These are phyloP conservation scores for Anastrepha obliqua DNA, from an alignment of 1,140 invertebrate species.

Conservation along the genomic window DNA sequence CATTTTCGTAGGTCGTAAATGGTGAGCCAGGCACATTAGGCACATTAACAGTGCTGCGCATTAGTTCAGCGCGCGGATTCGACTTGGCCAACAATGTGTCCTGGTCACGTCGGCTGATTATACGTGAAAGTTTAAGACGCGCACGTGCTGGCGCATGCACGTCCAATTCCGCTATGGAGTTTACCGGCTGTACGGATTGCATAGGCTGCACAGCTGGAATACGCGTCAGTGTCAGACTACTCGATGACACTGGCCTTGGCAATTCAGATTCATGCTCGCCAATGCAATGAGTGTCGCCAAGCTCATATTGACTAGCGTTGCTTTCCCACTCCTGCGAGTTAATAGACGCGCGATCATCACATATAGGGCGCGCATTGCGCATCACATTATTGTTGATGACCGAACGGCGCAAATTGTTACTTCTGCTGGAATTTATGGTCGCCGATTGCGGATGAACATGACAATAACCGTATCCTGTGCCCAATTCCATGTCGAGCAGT, in stretches of 20 bases:
- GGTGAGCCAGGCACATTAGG: slow-evolving; percentile 45
- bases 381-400: slow-evolving; percentile 57
- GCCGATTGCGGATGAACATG: background rate
- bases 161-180: slow-evolving; percentile 67
- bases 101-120: slow-evolving; percentile 64
- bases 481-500: slow-evolving; percentile 66
- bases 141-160: slow-evolving; percentile 61
- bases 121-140: slow-evolving; percentile 69
- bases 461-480: slow-evolving; percentile 23
- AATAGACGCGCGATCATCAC: slow-evolving; percentile 52
- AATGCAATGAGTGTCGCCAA: background rate
- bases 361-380: background rate
- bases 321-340: slow-evolving; percentile 31
- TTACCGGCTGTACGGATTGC: slow-evolving; percentile 60
- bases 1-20: slow-evolving; percentile 36
- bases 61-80: slow-evolving; percentile 55
- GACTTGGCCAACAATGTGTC: slow-evolving; percentile 58
- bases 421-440: slow-evolving; percentile 16
- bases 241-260: slow-evolving; percentile 6
- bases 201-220: background rate
- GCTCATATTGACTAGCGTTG: slow-evolving; percentile 26
- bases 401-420: slow-evolving; percentile 57
- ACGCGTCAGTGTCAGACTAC: slow-evolving; percentile 17
- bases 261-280: slow-evolving; percentile 44
- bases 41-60: slow-evolving; percentile 6